phyloP scores from a whole-genome alignment of 2,797 vertebrate genomes.

The Labeo calbasu region DNA sequence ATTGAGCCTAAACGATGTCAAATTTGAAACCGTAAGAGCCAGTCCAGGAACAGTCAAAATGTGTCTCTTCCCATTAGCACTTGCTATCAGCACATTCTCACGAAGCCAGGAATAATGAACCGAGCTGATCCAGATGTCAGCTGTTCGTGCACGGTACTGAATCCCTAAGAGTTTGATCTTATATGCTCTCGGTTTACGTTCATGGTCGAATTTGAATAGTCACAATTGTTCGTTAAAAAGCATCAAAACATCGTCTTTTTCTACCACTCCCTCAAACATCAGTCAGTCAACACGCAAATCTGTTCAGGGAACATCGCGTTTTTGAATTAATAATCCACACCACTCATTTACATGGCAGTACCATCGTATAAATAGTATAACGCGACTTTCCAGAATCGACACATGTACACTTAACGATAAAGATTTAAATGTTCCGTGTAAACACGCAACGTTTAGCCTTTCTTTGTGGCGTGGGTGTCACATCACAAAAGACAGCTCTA shows the following conservation, averaged over 20 bases:
- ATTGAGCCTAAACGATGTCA: background rate
- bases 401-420: background rate
- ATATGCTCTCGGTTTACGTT: background rate
- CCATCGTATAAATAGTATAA: too few relatives aligned
- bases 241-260: background rate
- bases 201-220: background rate
- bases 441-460: background rate
- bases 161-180: background rate
- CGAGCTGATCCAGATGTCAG: background rate
- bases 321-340: background rate
- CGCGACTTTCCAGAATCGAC: too few relatives aligned
- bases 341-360: background rate
- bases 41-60: background rate
- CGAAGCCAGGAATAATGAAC: background rate
- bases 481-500: background rate
- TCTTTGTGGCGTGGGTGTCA: slow-evolving; percentile 17
- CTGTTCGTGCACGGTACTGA: background rate
- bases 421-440: too few relatives aligned
- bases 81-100: background rate
- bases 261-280: slow-evolving; percentile 6
- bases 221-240: too few relatives aligned
- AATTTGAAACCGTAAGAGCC: background rate
- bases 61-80: background rate
- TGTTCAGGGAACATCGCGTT: background rate
- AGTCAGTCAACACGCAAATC: background rate